These are phyloP conservation scores for Bufo bufo DNA, from an alignment of 2,113 vertebrate species.

Conservation along the genomic window DNA sequence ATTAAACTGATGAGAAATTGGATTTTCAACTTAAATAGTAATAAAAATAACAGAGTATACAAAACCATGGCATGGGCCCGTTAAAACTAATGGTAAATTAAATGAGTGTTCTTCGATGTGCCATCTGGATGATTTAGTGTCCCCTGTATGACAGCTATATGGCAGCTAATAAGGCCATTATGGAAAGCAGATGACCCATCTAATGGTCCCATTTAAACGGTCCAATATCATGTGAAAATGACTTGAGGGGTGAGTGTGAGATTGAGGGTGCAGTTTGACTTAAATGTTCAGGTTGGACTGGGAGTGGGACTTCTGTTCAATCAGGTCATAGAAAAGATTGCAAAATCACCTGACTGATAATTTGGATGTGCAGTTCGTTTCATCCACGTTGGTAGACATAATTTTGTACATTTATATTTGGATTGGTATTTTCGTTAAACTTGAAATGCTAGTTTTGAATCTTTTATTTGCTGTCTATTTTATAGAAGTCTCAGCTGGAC, in stretches of 20 bases:
- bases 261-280: neutral
- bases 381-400: neutral
- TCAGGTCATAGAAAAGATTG: neutral
- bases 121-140: no score
- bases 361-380: neutral
- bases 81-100: no score
- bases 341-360: neutral
- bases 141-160: no score
- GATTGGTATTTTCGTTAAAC: conserved; percentile 9
- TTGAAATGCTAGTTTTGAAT: conserved; percentile 25
- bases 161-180: no score
- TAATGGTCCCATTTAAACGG: neutral
- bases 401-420: conserved; percentile 8
- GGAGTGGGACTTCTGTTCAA: neutral
- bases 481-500: conserved; percentile 50
- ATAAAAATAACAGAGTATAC: no score
- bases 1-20: no score
- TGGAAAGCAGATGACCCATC: no score
- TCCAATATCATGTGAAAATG: neutral
- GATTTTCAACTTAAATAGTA: no score
- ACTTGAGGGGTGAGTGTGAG: neutral
- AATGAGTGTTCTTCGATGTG: no score
- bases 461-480: conserved; percentile 20
- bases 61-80: no score
- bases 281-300: neutral